A percentile compares a stretch with the other conserved stretches of the same genome.
Conservation (phyloP, 2,797 vertebrate genomes). For the Cuniculus paca region DNA sequence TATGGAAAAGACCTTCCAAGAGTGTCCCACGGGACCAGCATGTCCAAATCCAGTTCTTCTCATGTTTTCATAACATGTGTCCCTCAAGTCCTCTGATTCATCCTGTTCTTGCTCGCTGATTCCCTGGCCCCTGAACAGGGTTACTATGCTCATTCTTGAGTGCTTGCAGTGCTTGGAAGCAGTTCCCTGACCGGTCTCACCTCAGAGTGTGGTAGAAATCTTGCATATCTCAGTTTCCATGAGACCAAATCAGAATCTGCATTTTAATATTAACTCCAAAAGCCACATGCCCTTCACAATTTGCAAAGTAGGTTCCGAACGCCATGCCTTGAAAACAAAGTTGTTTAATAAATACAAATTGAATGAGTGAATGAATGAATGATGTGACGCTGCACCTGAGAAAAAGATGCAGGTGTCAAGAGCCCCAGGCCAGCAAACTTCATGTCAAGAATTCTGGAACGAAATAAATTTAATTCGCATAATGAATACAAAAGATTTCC, state of each 20-base stretch:
- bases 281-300: not conserved
- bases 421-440: not conserved
- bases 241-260: not conserved
- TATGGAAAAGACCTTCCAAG: not conserved
- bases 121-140: not conserved
- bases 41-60: not conserved
- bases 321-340: not conserved
- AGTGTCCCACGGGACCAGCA: not conserved
- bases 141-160: accelerated
- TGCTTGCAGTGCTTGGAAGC: accelerated
- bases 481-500: slow-evolving; percentile 54
- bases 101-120: too few species aligned
- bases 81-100: not conserved
- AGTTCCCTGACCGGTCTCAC: accelerated
- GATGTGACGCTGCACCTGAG: not conserved
- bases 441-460: slow-evolving; percentile 47
- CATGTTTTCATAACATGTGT: not conserved
- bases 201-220: not conserved
- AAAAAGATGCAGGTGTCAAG: not conserved
- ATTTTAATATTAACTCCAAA: not conserved
- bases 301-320: not conserved
- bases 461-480: not conserved
- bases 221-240: accelerated
- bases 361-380: not conserved
- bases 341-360: not conserved